Conservation (phyloP, 2,797 vertebrate genomes). For the Scleropages formosus region DNA sequence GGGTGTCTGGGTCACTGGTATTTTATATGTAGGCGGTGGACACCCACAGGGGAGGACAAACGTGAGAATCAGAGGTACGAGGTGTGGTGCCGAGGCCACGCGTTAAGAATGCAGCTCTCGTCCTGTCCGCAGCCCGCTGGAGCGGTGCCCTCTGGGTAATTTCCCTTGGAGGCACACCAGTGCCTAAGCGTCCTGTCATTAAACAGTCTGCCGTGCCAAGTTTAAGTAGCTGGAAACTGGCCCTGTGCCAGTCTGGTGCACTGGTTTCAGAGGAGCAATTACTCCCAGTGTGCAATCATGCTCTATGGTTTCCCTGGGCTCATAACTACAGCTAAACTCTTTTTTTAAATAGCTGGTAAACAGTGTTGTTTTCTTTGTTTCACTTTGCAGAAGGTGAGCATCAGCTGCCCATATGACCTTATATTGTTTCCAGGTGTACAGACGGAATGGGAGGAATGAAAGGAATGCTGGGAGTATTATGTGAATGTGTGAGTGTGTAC, state of each 20-base stretch:
- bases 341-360: slow-evolving; percentile 8
- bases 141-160: slow-evolving; percentile 34
- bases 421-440: background rate
- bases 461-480: background rate
- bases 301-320: slow-evolving; percentile 30
- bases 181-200: slow-evolving; percentile 63
- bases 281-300: slow-evolving; percentile 33
- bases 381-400: background rate
- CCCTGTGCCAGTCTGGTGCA: slow-evolving; percentile 14
- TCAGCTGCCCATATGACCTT: background rate
- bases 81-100: background rate
- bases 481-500: background rate
- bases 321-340: slow-evolving; percentile 13
- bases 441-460: background rate
- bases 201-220: slow-evolving; percentile 50
- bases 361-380: background rate
- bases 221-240: slow-evolving; percentile 55
- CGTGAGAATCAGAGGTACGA: too few relatives aligned
- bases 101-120: background rate
- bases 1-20: background rate
- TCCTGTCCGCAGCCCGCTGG: background rate
- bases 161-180: slow-evolving; percentile 53
- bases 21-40: background rate
- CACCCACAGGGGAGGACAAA: background rate
- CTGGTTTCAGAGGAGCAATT: background rate